Base-by-base conservation (phyloP, 2,888 invertebrate genomes). In the Brachylomia viminalis region DNA sequence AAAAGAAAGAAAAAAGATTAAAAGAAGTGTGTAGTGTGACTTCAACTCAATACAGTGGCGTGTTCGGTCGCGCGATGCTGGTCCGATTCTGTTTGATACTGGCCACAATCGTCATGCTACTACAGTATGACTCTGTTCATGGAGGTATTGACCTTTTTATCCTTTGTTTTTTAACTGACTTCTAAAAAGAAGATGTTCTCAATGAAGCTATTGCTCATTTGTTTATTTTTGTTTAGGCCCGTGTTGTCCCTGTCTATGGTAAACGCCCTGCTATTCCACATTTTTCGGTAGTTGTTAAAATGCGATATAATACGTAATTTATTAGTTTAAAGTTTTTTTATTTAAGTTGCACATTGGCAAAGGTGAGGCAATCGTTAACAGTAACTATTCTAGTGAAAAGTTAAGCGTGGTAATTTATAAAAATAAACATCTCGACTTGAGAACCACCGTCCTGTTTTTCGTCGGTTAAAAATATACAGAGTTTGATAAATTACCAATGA, bases 91-190 rank as follows among this genome's bases (percentile, higher is more conserved):
- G 84, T 82, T 79, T 92, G 72, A 84, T 90, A 75, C 72, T 89
- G 65, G 80, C 89, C 45, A 82, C 86, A 69, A 72, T 90, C 52
- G 83, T 86, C 49, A 70, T 89, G 11, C 83, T 79, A 23, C 79
- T 91, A 8, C 89, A 90, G 56, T 88, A 87, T 75, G 88, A 92
- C 27, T 75, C 79, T 8, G 82, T 79, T 11, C 74, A 89, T 72
- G 83, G 81, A 87, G 90, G 92, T 92, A 89, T 68, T 45, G 23
- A 23, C 15, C 62, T 62, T 49, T 20, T 56, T 23, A 2, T 33
- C 11, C 17, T 30, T 74, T 47, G 11, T 45, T 64, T 77, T 80
- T 17, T 17, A 20, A 56, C 20, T 52, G 7, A n/a, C 7, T 38
- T n/a, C 15, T 10, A 49, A 49, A 66, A 8, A 15, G 15, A 33